Evolutionary conservation across 1,140 invertebrate genomes (phyloP), one percentile per base, ranked within the genome.

Genomic region (Drosophila repleta): DNA sequence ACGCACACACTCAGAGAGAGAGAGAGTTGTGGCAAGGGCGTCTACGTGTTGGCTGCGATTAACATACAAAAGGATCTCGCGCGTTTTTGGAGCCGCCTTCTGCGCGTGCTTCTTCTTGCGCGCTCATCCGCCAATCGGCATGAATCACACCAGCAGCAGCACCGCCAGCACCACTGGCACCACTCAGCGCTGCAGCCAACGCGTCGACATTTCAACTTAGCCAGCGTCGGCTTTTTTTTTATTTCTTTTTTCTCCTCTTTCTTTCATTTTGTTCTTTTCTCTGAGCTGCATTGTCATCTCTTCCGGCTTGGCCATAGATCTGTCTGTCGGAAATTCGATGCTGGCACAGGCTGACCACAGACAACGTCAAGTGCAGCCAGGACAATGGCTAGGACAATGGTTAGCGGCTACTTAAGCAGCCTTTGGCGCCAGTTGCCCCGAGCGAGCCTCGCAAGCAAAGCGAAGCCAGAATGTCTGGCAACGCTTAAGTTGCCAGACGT

Each of bases 11-110:
- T 17, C 39, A 52, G n/a, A n/a, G n/a, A n/a, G n/a, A n/a, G n/a
- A n/a, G n/a, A n/a, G n/a, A n/a, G 29, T 20, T 35, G 13, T 52
- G 55, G 46, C 71, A 57, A 57, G 63, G 67, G 72, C 67, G 62
- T 74, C 64, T 60, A 60, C 60, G 61, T 74, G 58, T 70, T 74
- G 66, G 29, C 56, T 32, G 49, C 83, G 83, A 87, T 87, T 87
- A 87, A 87, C 83, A 87, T 87, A 87, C 83, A 87, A 87, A 87
- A 87, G 83, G 83, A 87, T 87, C 76, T 88, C 57, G 43, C 56
- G 65, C 68, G 52, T 68, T 88, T 35, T 87, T 87, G 83, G 83
- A 87, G 79, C 83, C 82, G 82, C 82, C 82, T 87, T 78, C 81
- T 87, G 46, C 69, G 24, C 56, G 24, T 46, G 55, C 43, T 68